phyloP scores from a whole-genome alignment of 1,140 invertebrate species.

The Penaeus chinensis region DNA sequence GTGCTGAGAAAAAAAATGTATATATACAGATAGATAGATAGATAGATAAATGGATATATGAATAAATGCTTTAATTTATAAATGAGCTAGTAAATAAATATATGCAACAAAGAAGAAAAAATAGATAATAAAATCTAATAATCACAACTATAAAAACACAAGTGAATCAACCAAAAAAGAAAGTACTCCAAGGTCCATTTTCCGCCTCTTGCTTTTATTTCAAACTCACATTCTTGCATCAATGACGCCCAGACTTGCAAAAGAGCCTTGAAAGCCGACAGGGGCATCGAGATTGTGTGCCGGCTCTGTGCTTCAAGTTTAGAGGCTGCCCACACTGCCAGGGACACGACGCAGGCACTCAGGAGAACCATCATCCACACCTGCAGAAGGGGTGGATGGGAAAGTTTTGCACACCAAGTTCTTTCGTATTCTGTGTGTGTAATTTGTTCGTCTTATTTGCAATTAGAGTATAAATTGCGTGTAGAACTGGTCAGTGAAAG shows the following conservation, averaged over 20 bases:
- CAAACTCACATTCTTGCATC: conserved; percentile 38
- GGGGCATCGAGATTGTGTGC: neutral
- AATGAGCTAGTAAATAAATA: no score
- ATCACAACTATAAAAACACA: neutral
- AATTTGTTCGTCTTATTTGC: no score
- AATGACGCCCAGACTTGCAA: conserved; percentile 25
- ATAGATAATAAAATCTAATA: no score
- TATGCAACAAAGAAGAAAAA: no score
- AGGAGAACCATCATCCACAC: conserved; percentile 23
- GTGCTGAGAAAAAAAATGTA: no score
- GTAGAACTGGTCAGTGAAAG: no score
- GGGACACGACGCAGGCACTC: neutral
- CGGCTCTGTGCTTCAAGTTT: neutral
- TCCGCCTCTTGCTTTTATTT: no score
- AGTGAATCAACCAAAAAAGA: neutral
- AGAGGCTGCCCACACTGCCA: conserved; percentile 7
- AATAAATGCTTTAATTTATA: no score
- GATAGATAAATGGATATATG: no score
- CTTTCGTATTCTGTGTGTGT: neutral
- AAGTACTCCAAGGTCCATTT: no score
- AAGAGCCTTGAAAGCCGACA: neutral
- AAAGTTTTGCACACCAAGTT: neutral
- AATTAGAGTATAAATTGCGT: neutral
- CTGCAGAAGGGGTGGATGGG: neutral
- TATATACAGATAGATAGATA: no score